Conservation (phyloP, 2,113 vertebrate species). For the Hirundichthys speculiger region DNA sequence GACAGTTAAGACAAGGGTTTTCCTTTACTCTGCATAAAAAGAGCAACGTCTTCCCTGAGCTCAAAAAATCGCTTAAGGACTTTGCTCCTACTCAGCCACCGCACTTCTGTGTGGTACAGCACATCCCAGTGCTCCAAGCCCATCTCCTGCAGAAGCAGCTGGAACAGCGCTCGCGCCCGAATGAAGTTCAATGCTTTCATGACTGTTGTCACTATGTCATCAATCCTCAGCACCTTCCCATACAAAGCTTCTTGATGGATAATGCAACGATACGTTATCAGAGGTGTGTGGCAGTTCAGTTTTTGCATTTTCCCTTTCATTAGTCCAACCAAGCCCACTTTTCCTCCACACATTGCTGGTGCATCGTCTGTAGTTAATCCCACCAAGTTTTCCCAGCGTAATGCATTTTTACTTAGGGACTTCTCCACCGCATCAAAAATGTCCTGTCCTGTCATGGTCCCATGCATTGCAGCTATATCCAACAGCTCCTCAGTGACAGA, state of each 20-base stretch:
- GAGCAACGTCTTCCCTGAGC: neutral
- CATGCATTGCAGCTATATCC: too few relatives aligned
- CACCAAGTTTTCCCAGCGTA: too few relatives aligned
- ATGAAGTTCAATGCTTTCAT: neutral
- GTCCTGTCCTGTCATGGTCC: too few relatives aligned
- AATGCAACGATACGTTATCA: conserved; percentile 1
- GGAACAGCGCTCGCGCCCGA: neutral
- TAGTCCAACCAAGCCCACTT: neutral
- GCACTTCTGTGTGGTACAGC: neutral
- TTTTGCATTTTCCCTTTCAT: too few relatives aligned
- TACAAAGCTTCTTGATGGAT: neutral
- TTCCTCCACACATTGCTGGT: too few relatives aligned
- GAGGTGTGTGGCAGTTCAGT: neutral
- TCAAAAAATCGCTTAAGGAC: neutral
- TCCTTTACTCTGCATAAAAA: conserved; percentile 1
- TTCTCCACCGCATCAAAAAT: too few relatives aligned
- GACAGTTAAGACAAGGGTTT: neutral
- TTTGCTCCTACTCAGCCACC: neutral
- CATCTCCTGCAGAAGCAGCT: conserved; percentile 6
- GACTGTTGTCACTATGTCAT: neutral
- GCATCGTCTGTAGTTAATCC: too few relatives aligned
- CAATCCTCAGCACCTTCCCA: conserved; percentile 3
- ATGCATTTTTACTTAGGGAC: too few relatives aligned
- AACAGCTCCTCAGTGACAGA: too few relatives aligned
- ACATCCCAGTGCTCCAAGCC: neutral